Base-by-base conservation (phyloP, 2,888 invertebrate species). In the Drosophila maculinotata region DNA sequence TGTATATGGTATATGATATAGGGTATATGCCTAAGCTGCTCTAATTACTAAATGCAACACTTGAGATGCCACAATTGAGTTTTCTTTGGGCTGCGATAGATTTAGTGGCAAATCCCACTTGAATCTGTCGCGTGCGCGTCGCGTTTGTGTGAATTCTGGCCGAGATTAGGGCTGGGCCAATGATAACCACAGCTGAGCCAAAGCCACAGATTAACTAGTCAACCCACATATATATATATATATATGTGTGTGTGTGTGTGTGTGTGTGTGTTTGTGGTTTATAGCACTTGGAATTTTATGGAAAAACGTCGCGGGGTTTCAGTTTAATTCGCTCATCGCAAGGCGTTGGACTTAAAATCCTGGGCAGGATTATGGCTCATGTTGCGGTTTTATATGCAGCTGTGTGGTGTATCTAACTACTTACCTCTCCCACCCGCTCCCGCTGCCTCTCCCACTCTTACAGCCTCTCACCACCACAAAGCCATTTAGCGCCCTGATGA, bases 401-500 rank as follows among this genome's bases (percentile, higher is more conserved):
- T 71, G 53, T 73, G 36, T 33, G 26, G 7, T 2, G 35, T 53
- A 25, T 47, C 9, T 41, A 8, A 31, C 60, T 48, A 28, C 48
- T 48, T 58, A 1, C 14, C 35, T 14, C 35, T 8, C 17, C 10
- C 38, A 14, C 49, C 8, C 28, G 9, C 28, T 23, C 31, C 6
- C 28, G 9, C 28, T 23, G 25, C 6, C 52, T 36, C 48, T 30
- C 25, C 23, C 38, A 14, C 31, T 35, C 45, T 42, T n/a, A n/a
- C n/a, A n/a, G 23, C 30, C 44, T 42, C 35, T 53, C 45, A 7
- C 10, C 60, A 73, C 48, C 51, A 45, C 53, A 67, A 74, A 84
- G 78, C 85, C 76, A 68, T 82, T 79, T 79, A 82, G 79, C 58
- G 66, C 64, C 53, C 79, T 82, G 79, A 79, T 85, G 86, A 85